Evolutionary conservation across 2,888 invertebrate genomes (phyloP).

Genomic region (Villa cingulata): DNA sequence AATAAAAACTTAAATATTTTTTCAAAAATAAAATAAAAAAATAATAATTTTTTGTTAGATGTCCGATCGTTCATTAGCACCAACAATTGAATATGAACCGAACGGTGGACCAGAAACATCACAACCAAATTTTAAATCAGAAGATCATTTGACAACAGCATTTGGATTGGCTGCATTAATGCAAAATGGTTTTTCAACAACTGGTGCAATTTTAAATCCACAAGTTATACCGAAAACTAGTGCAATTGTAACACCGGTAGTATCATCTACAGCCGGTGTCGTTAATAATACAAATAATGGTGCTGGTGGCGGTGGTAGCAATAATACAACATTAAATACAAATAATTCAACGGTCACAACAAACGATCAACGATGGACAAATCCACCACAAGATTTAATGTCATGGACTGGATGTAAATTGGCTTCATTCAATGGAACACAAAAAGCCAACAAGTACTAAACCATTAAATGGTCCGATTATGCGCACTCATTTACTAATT

Average conservation of each 20-base stretch:
- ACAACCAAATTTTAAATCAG: slow-evolving; percentile 42
- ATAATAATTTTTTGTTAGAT: slow-evolving; percentile 28
- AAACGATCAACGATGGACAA: slow-evolving; percentile 40
- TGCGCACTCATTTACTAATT: too few relatives aligned
- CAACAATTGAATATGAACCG: slow-evolving; percentile 35
- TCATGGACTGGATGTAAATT: slow-evolving; percentile 68
- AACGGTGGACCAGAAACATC: slow-evolving; percentile 23
- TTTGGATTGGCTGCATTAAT: slow-evolving; percentile 63
- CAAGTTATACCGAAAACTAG: slow-evolving; percentile 31
- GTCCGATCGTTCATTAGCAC: slow-evolving; percentile 32
- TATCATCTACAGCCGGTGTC: slow-evolving; percentile 2
- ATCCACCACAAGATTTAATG: slow-evolving; percentile 50
- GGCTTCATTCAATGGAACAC: slow-evolving; percentile 63
- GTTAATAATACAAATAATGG: background rate
- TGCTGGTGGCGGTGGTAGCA: slow-evolving; percentile 9
- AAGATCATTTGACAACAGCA: slow-evolving; percentile 56
- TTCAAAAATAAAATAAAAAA: background rate
- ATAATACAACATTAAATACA: slow-evolving; percentile 13
- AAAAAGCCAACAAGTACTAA: slow-evolving; percentile 41
- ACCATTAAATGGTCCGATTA: too few relatives aligned
- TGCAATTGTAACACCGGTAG: slow-evolving; percentile 18
- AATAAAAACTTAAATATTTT: slow-evolving; percentile 7
- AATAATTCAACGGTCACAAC: background rate
- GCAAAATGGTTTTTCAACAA: slow-evolving; percentile 58
- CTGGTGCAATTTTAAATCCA: slow-evolving; percentile 41